Percentiles rank a stretch among this genome's conserved stretches.
These are phyloP conservation scores for Caenorhabditis japonica DNA, from an alignment of 2,888 invertebrate genomes.

Conservation along the genomic window DNA sequence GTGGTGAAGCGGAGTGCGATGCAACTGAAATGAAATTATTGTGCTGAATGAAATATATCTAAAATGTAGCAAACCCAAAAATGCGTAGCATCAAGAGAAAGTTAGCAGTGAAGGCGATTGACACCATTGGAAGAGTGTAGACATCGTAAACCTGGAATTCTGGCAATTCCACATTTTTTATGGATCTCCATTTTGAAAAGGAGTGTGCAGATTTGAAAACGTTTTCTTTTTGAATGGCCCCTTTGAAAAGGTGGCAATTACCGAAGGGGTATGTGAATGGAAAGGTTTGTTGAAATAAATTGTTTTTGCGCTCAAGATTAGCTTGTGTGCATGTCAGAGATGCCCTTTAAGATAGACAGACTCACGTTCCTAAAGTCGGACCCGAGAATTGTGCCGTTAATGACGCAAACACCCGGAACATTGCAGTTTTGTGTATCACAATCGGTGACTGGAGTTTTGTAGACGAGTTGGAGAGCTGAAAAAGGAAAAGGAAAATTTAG, in stretches of 20 bases:
- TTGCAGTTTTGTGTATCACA: not conserved
- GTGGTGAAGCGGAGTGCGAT: constrained; percentile 1
- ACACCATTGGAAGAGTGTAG: not conserved
- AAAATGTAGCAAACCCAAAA: constrained; percentile 2
- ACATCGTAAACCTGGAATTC: constrained; percentile 8
- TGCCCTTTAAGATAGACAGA: too few species aligned
- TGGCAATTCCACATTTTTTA: too few species aligned
- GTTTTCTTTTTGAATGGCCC: too few species aligned
- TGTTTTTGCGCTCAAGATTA: too few species aligned
- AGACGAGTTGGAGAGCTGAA: constrained; percentile 4
- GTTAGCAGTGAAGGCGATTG: not conserved
- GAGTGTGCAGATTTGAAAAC: too few species aligned
- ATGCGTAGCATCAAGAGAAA: constrained; percentile 1
- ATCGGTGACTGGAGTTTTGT: not conserved
- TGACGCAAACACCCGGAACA: not conserved
- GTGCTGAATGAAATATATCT: too few species aligned
- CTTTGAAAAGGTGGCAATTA: too few species aligned
- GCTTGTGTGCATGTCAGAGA: too few species aligned
- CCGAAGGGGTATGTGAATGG: too few species aligned
- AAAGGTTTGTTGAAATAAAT: too few species aligned
- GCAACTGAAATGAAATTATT: too few species aligned
- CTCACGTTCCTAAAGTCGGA: not conserved
- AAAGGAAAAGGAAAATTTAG: not conserved
- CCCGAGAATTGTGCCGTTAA: constrained; percentile 6
- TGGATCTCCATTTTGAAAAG: too few species aligned